phyloP scores from a whole-genome alignment of 2,888 invertebrate species.

The Zaprionus bogoriensis region DNA sequence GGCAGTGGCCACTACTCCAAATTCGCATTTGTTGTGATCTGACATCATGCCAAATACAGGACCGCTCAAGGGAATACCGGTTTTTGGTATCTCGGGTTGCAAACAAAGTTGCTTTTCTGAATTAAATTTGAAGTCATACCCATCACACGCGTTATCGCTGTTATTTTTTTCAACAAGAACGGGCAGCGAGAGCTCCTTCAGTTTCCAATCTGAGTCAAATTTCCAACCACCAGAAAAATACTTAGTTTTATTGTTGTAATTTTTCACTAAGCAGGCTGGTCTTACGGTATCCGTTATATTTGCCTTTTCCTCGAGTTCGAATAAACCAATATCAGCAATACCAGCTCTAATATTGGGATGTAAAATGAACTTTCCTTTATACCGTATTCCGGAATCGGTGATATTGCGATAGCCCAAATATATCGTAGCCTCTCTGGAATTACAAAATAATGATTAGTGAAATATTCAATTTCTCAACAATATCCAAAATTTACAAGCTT shows the following conservation, averaged over 20 bases:
- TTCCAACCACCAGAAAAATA: slow-evolving; percentile 22
- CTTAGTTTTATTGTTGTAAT: not conserved
- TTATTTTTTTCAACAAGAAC: too few relatives aligned
- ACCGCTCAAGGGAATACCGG: too few relatives aligned
- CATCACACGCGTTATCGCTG: rapidly evolving
- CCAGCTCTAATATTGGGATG: not conserved
- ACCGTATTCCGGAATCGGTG: not conserved
- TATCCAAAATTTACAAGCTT: too few relatives aligned
- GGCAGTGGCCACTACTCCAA: slow-evolving; percentile 17
- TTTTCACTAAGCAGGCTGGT: slow-evolving; percentile 27
- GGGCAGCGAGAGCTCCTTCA: too few relatives aligned
- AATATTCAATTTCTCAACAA: too few relatives aligned
- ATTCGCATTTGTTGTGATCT: slow-evolving; percentile 5
- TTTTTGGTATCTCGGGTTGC: not conserved
- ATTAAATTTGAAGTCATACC: rapidly evolving
- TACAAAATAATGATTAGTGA: too few relatives aligned
- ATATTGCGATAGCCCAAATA: slow-evolving; percentile 22
- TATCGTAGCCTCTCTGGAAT: too few relatives aligned
- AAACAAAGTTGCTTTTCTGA: slow-evolving; percentile 11
- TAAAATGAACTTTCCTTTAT: not conserved
- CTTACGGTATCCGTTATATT: slow-evolving; percentile 5
- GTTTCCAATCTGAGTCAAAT: not conserved
- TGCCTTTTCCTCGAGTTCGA: not conserved
- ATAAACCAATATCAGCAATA: slow-evolving; percentile 21
- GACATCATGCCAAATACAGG: slow-evolving; percentile 20